A percentile compares a stretch with the other conserved stretches of the same genome.
These are phyloP conservation scores for Gnatocerus cornutus DNA, from an alignment of 2,888 invertebrate species.

Conservation along the genomic window DNA sequence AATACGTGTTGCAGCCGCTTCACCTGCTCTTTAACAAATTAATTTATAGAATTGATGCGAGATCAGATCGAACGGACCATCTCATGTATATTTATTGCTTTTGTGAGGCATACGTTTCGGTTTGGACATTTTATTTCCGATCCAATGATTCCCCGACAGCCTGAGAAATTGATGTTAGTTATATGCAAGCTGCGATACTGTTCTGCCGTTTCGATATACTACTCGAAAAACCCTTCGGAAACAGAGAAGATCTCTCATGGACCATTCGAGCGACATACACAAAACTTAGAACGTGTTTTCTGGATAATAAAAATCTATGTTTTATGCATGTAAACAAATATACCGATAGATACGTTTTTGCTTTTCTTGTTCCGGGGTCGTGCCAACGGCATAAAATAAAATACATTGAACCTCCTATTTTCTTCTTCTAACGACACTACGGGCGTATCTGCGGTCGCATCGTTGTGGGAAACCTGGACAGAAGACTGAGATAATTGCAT, in stretches of 20 bases:
- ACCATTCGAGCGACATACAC: slow-evolving; percentile 33
- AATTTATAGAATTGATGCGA: slow-evolving; percentile 57
- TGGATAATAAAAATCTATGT: slow-evolving; percentile 47
- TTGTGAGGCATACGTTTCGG: slow-evolving; percentile 57
- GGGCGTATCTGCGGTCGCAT: slow-evolving; percentile 27
- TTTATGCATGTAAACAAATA: slow-evolving; percentile 49
- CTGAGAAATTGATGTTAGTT: slow-evolving; percentile 60
- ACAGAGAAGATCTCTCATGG: slow-evolving; percentile 30
- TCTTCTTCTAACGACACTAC: slow-evolving; percentile 28
- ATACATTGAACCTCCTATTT: slow-evolving; percentile 11
- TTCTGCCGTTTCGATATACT: slow-evolving; percentile 18
- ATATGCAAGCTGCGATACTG: slow-evolving; percentile 55
- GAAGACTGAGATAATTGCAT: background rate
- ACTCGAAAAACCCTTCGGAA: slow-evolving; percentile 23
- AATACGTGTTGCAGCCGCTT: slow-evolving; percentile 33
- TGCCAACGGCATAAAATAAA: background rate
- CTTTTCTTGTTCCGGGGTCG: slow-evolving; percentile 36
- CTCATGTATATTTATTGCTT: slow-evolving; percentile 59
- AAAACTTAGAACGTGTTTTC: slow-evolving; percentile 33
- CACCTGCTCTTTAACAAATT: slow-evolving; percentile 58
- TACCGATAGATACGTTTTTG: slow-evolving; percentile 32
- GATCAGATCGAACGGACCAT: slow-evolving; percentile 53
- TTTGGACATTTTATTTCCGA: slow-evolving; percentile 60
- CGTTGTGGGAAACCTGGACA: slow-evolving; percentile 23
- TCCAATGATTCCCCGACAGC: slow-evolving; percentile 59